Evolutionary conservation across 1,140 invertebrate species (phyloP).

Genomic region (Drosophila nasuta): DNA sequence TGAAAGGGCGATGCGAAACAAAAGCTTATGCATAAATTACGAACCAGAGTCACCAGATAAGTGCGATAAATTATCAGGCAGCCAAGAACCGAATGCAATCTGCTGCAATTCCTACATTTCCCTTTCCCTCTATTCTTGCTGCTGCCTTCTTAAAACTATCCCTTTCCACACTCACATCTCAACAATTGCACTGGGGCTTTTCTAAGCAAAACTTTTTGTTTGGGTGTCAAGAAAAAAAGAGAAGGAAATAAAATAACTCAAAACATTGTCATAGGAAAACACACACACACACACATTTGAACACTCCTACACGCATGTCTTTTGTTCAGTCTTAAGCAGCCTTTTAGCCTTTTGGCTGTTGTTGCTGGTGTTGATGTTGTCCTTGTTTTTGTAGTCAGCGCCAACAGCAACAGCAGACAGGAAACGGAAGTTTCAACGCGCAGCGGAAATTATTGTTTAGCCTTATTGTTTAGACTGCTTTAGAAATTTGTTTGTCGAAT

Average conservation of each 20-base stretch:
- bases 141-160: neutral
- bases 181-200: neutral
- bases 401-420: conserved; percentile 55
- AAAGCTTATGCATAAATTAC: conserved; percentile 80
- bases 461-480: conserved; percentile 80
- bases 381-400: too few relatives aligned
- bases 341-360: too few relatives aligned
- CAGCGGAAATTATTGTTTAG: conserved; percentile 81
- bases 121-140: neutral
- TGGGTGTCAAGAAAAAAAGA: conserved; percentile 60
- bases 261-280: conserved; percentile 29
- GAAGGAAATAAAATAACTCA: conserved; percentile 48
- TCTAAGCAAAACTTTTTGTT: conserved; percentile 43
- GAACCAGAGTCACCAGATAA: conserved; percentile 66
- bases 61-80: conserved; percentile 75
- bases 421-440: conserved; percentile 79
- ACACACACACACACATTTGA: conserved; percentile 11
- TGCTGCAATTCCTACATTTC: conserved; percentile 51
- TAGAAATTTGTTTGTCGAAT: conserved; percentile 81
- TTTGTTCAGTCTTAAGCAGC: conserved; percentile 65
- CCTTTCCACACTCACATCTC: neutral
- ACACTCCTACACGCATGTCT: conserved; percentile 19
- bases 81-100: conserved; percentile 60
- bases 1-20: conserved; percentile 39
- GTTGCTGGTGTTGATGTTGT: too few relatives aligned